Evolutionary conservation across 2,888 invertebrate genomes (phyloP).

Genomic region (Tineola bisselliella): DNA sequence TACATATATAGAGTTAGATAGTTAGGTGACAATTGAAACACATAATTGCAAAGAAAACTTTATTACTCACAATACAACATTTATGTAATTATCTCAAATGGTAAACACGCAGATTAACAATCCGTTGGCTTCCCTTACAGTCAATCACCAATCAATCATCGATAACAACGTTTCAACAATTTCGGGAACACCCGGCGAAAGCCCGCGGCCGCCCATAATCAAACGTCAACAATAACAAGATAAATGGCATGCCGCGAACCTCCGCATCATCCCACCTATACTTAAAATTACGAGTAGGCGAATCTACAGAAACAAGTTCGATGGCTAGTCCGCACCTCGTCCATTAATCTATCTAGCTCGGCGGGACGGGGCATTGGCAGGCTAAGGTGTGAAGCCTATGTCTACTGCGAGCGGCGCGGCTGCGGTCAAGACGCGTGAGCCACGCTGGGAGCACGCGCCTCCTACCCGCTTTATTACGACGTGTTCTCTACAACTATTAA

Average conservation of each 20-base stretch:
- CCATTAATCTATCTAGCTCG: neutral
- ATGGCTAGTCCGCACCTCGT: slow-evolving; percentile 8
- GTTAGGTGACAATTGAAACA: neutral
- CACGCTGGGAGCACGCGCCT: neutral
- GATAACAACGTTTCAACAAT: slow-evolving; percentile 8
- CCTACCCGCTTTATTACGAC: neutral
- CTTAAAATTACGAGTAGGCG: slow-evolving; percentile 9
- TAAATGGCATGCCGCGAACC: neutral
- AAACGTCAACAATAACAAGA: neutral
- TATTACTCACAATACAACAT: slow-evolving; percentile 18
- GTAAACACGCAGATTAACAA: slow-evolving; percentile 16
- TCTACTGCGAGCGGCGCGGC: neutral
- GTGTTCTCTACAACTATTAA: slow-evolving; percentile 4
- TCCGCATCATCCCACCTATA: neutral
- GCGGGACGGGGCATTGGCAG: slow-evolving; percentile 2
- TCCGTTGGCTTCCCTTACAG: slow-evolving; percentile 14
- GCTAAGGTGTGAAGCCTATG: neutral
- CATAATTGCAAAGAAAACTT: slow-evolving; percentile 13
- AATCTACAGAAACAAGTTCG: slow-evolving; percentile 8
- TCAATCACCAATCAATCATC: slow-evolving; percentile 10
- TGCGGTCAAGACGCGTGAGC: neutral
- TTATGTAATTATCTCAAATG: slow-evolving; percentile 16
- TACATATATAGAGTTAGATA: too few relatives aligned
- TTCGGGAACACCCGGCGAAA: neutral
- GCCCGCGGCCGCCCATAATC: neutral